These are phyloP conservation scores for Cavia aperea DNA, from an alignment of 2,113 vertebrate species.

Conservation along the genomic window DNA sequence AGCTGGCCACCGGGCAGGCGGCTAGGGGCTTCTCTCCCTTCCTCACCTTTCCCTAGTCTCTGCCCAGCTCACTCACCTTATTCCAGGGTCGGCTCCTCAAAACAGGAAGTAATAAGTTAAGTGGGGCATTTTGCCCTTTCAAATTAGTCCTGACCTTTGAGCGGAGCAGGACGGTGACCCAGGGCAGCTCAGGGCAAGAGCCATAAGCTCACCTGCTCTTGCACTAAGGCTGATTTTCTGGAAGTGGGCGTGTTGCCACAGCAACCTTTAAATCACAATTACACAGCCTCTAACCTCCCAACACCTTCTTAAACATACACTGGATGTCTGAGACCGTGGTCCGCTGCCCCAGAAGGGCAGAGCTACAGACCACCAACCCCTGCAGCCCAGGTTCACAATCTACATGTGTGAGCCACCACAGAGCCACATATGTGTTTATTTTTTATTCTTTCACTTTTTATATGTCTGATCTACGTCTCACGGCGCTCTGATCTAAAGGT, in stretches of 20 bases:
- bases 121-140: slow-evolving; percentile 3
- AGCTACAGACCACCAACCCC: no score
- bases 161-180: not conserved
- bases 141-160: slow-evolving; percentile 5
- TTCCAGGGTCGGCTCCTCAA: not conserved
- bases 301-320: slow-evolving; percentile 56
- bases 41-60: not conserved
- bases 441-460: not conserved
- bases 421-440: not conserved
- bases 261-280: slow-evolving; percentile 79
- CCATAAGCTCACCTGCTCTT: slow-evolving; percentile 71
- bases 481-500: not conserved
- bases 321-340: not conserved
- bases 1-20: not conserved
- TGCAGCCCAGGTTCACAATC: not conserved
- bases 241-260: slow-evolving; percentile 80
- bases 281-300: slow-evolving; percentile 74
- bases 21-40: not conserved
- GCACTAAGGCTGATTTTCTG: slow-evolving; percentile 74
- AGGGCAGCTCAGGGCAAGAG: slow-evolving; percentile 67
- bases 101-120: not conserved
- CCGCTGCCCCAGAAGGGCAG: not conserved
- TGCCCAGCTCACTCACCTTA: slow-evolving; percentile 35
- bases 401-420: not conserved
- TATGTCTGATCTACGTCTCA: not conserved